Percentiles rank a stretch among this genome's conserved stretches.
These are phyloP conservation scores for Drosophila suzukii DNA, from an alignment of 1,140 invertebrate species.

Conservation along the genomic window DNA sequence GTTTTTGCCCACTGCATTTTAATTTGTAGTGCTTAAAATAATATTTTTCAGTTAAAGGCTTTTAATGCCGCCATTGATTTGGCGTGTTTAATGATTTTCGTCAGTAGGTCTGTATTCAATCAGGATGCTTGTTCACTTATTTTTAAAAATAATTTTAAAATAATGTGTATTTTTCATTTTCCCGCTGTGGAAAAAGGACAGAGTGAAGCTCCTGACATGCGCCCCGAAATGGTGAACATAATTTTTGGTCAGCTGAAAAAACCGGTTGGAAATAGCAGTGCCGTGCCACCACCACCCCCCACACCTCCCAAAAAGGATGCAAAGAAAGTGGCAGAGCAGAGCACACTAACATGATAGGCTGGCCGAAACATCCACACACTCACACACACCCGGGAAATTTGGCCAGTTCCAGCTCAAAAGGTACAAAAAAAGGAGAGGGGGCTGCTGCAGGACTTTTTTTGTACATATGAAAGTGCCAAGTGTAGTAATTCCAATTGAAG, in stretches of 20 bases:
- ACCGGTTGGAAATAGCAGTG: constrained; percentile 38
- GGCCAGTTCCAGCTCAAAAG: constrained; percentile 41
- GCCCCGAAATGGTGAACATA: constrained; percentile 59
- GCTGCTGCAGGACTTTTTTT: constrained; percentile 36
- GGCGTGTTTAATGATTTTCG: constrained; percentile 4
- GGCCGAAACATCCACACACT: constrained; percentile 43
- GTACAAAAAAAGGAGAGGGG: constrained; percentile 39
- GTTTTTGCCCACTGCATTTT: background rate
- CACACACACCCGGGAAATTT: constrained; percentile 38
- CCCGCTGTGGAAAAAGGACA: constrained; percentile 5
- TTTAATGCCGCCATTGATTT: background rate
- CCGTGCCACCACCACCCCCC: background rate
- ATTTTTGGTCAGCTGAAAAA: constrained; percentile 62
- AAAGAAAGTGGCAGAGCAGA: constrained; percentile 51
- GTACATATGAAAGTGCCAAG: constrained; percentile 76
- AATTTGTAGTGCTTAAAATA: background rate
- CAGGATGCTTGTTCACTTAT: constrained; percentile 5
- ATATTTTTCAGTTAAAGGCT: background rate
- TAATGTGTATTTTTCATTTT: constrained; percentile 45
- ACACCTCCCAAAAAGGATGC: constrained; percentile 30
- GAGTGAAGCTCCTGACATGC: constrained; percentile 38
- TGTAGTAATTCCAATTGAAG: constrained; percentile 82
- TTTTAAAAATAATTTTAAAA: constrained; percentile 56
- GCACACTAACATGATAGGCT: constrained; percentile 81
- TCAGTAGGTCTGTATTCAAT: constrained; percentile 18